phyloP scores from a whole-genome alignment of 2,888 invertebrate species.

The Thecocarcelia acutangulata region DNA sequence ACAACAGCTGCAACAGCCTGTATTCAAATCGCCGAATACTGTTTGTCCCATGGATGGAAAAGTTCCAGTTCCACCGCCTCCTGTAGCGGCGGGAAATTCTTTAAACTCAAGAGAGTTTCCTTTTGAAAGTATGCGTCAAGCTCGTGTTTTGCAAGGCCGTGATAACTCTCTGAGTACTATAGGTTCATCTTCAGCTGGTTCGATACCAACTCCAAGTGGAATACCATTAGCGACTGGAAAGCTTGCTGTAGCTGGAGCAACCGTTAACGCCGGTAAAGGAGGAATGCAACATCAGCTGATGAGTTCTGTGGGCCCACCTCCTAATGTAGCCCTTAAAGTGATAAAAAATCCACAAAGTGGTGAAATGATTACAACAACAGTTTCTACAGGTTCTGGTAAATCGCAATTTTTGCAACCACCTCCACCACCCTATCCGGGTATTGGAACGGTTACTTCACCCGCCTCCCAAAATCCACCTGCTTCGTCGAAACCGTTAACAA shows the following conservation, averaged over 20 bases:
- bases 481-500: slow-evolving; percentile 70
- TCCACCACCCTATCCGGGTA: slow-evolving; percentile 79
- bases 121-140: slow-evolving; percentile 95
- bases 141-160: slow-evolving; percentile 91
- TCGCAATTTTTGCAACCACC: slow-evolving; percentile 79
- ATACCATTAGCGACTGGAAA: slow-evolving; percentile 59
- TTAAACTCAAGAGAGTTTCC: slow-evolving; percentile 85
- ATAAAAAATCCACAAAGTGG: slow-evolving; percentile 75
- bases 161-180: slow-evolving; percentile 83
- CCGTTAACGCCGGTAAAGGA: slow-evolving; percentile 34
- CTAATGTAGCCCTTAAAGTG: slow-evolving; percentile 77
- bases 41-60: slow-evolving; percentile 92
- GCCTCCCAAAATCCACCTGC: slow-evolving; percentile 58
- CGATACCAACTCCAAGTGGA: slow-evolving; percentile 68
- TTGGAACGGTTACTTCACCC: slow-evolving; percentile 71
- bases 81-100: slow-evolving; percentile 81
- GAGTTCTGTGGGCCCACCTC: slow-evolving; percentile 72
- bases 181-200: slow-evolving; percentile 18
- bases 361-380: slow-evolving; percentile 71
- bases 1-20: slow-evolving; percentile 65
- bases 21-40: slow-evolving; percentile 91
- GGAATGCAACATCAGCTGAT: slow-evolving; percentile 72
- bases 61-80: slow-evolving; percentile 83
- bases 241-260: slow-evolving; percentile 30
- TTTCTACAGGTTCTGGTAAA: slow-evolving; percentile 71